Evolutionary conservation across 64 coral and sea anemone genomes (phyloP), one percentile per base, ranked within the genome.

Genomic region (Porites australiensis): DNA sequence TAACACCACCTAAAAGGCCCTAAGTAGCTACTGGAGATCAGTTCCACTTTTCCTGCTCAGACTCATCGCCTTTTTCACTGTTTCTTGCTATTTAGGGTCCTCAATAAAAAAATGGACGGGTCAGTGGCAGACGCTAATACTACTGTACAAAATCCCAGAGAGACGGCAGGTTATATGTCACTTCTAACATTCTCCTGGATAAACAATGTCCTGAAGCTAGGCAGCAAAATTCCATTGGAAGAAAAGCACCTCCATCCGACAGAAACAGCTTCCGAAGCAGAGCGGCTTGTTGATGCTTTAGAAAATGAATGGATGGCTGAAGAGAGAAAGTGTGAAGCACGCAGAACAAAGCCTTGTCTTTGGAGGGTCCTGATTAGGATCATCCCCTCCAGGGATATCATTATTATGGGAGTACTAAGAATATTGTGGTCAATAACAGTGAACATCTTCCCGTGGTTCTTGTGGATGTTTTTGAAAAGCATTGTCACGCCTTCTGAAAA

Each of bases 171-270:
- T n/a, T 51, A 77, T 22, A 7, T 89, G 4, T 93, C 94, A 11
- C 37, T 73, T 3, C 49, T 96, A 15, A 92, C 71, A 4, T 89
- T 96, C 57, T 85, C 68, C 50, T 96, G 94, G 94, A 78, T 96
- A 51, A 69, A 75, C 22, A 70, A 68, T 47, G 4, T 85, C 2
- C 64, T 92, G 2, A 92, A 61, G 54, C 63, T 82, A 4, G 94
- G 94, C 2, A 82, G 43, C 58, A 67, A 96, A 44, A 90, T 77
- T 23, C 94, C 86, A 45, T 70, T 96, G 43, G 79, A 87, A 4
- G 87, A 96, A 15, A 55, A 82, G 19, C 90, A 96, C 58, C 18
- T 93, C 10, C 68, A 73, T 61, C 64, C 88, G 21, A 43, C 83
- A 57, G 50, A 70, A 59, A 15, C 69, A 8, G 49, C 50, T 13